Percentiles rank a stretch among this genome's conserved stretches.
Conservation (phyloP, 2,888 invertebrate genomes). For the Isoperla grammatica region DNA sequence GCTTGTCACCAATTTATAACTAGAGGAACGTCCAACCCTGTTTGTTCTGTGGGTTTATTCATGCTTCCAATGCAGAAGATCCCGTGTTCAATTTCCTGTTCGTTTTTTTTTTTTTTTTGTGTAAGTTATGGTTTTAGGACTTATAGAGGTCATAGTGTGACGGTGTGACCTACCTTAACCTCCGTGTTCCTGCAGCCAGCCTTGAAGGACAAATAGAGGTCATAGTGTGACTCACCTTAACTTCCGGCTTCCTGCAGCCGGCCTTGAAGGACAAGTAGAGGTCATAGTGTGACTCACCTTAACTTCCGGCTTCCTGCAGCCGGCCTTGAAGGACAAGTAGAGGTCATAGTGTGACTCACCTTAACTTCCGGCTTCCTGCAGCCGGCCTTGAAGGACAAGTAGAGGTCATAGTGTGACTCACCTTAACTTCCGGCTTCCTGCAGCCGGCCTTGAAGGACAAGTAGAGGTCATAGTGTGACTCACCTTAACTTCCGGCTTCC, state of each 20-base stretch:
- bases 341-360: conserved; percentile 54
- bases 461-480: conserved; percentile 62
- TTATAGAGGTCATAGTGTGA: no score
- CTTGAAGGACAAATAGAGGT: conserved; percentile 65
- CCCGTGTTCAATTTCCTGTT: no score
- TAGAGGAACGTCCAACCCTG: no score
- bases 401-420: conserved; percentile 58
- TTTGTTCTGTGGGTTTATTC: no score
- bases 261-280: conserved; percentile 66
- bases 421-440: conserved; percentile 58
- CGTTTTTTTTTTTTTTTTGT: no score
- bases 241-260: conserved; percentile 56
- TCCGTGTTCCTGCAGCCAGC: conserved; percentile 59
- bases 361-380: conserved; percentile 63
- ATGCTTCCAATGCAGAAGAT: no score
- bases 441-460: conserved; percentile 63
- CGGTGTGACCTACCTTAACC: conserved; percentile 49
- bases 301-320: conserved; percentile 58
- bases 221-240: conserved; percentile 49
- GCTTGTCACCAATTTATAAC: no score
- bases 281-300: conserved; percentile 55
- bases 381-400: conserved; percentile 60
- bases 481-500: conserved; percentile 57
- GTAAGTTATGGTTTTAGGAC: no score
- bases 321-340: conserved; percentile 62